Evolutionary conservation across 1,140 invertebrate genomes (phyloP), one percentile per base, ranked within the genome.

Genomic region (Ips typographus): DNA sequence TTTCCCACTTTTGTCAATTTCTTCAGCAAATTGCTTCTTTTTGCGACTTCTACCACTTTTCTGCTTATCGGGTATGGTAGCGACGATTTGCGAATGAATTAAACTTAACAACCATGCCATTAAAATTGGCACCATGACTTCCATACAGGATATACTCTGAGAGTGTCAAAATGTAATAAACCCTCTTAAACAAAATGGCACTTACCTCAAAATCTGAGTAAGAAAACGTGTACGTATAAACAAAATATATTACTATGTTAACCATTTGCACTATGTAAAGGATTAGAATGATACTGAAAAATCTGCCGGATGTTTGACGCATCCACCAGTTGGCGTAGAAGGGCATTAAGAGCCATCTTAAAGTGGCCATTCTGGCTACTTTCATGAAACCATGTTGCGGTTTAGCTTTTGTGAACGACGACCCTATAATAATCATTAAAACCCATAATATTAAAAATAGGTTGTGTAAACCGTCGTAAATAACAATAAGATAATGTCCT

Each of bases 381-480:
- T 91, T 91, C 6, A 90, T 84, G 75, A 95, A 85, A 58, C 93
- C 90, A 82, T 95, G 91, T 74, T 95, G 94, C 1, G 94, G 93
- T 79, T 96, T 96, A 4, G 93, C 91, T 85, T 96, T 98, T 3
- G 94, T 90, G 82, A 96, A 96, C 56, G 94, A 94, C 37, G 94
- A 96, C 53, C 94, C 94, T 95, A 42, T 47, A 75, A 74, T 22
- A 22, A 22, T 22, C 22, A 22, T 22, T 22, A 22, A 22, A 22
- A 22, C 55, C 22, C 22, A 63, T 8, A 37, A 49, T 38, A 44
- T 5, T 62, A 47, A 44, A 60, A 55, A n/a, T 96, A 4, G 92
- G 90, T 85, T 96, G 96, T 37, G 2, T 94, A 22, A 22, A 22
- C 22, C 22, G 22, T 22, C 22, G 22, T 22, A 22, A 22, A 22